These are phyloP conservation scores for Corticium candelabrum DNA, from an alignment of 37 sponge, comb jelly and placozoan species.

Conservation along the genomic window DNA sequence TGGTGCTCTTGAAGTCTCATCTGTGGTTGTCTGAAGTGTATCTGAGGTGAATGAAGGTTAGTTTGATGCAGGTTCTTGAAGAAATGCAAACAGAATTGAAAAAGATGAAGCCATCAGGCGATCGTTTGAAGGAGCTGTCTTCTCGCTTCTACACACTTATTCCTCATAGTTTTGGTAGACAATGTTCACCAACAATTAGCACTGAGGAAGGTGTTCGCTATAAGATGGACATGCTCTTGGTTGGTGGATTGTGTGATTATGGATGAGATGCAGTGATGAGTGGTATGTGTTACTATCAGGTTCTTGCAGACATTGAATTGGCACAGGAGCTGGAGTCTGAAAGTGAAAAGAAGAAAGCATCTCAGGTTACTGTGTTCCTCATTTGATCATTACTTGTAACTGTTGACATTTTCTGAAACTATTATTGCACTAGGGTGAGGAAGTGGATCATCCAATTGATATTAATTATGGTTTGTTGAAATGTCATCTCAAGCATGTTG, in stretches of 20 bases:
- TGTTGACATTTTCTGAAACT: no score
- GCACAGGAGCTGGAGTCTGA: conserved; percentile 66
- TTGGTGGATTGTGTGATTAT: no score
- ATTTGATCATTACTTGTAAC: no score
- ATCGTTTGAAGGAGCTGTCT: conserved; percentile 51
- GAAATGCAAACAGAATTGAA: conserved; percentile 56
- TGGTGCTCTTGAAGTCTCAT: no score
- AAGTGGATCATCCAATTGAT: conserved; percentile 65
- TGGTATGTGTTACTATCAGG: conserved; percentile 31
- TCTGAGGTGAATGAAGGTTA: no score
- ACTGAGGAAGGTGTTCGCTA: conserved; percentile 47
- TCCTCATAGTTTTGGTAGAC: conserved; percentile 78
- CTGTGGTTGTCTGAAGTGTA: no score
- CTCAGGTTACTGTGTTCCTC: no score
- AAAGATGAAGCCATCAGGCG: no score
- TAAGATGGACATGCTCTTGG: conserved; percentile 86
- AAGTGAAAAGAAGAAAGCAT: no score
- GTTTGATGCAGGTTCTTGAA: conserved; percentile 70
- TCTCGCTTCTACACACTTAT: conserved; percentile 79
- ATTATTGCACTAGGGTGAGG: not conserved
- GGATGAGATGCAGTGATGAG: no score
- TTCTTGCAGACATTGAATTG: conserved; percentile 81
- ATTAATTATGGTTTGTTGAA: conserved; percentile 50
- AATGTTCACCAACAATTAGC: conserved; percentile 47
- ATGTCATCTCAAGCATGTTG: conserved; percentile 33